Evolutionary conservation across 2,888 invertebrate species (phyloP), one percentile per base, ranked within the genome.

Genomic region (Apomyelois bistriatella): DNA sequence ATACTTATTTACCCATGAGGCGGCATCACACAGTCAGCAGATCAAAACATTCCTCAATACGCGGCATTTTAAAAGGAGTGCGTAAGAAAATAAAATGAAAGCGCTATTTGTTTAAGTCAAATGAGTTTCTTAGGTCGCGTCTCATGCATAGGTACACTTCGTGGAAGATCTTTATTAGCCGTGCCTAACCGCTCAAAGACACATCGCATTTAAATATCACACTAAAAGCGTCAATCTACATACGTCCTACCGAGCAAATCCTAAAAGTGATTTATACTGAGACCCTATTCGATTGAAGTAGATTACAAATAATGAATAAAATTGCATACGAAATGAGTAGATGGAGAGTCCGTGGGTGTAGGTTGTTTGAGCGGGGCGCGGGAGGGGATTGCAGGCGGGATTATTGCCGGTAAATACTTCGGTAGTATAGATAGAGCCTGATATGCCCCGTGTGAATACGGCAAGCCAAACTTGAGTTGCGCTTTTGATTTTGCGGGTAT

Each of bases 241-340:
- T 86, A 87, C 87, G 76, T 86, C 78, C 85, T 82, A 79, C 70
- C 72, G 75, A 74, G 80, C 79, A 82, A 84, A 84, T 85, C 84
- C 87, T 83, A 84, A 89, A 87, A 86, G 86, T 89, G 87, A 88
- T 88, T 87, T 87, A 88, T 85, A 84, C 83, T 66, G 83, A 76
- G 82, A 80, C 84, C 84, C 84, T 82, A 85, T 86, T 84, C 87
- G 80, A 89, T 87, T 88, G 86, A 85, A 88, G 88, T 84, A 84
- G 87, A 88, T 89, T 88, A 89, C 89, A 89, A 89, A 89, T 89
- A 88, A 89, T 89, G 89, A 88, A 88, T 89, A 88, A 89, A 89
- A 89, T 89, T 89, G 89, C 89, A 89, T 89, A 85, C 83, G 85
- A 84, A 89, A 89, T 89, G 88, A 88, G 87, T 74, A 76, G 78